Base-by-base conservation (phyloP, 2,113 vertebrate species). In the Cyanoderma ruficeps region DNA sequence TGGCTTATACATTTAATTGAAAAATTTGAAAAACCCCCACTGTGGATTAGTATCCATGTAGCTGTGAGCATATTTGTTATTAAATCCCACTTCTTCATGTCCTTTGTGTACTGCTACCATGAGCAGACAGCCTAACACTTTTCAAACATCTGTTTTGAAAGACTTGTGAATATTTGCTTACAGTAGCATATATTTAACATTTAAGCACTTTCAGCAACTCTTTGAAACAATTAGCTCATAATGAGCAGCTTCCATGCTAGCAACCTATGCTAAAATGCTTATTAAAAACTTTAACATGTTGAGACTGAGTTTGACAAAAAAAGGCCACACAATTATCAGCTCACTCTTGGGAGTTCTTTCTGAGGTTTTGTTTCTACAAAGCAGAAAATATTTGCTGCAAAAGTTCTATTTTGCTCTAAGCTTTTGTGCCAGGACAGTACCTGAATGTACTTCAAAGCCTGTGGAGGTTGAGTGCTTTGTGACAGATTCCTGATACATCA, bases 161-260 rank as follows among this genome's bases (percentile, higher is more conserved):
- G 64, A n/a, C 65, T 80, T 35, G 65, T 81, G 87, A 93, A 71
- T 92, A 91, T 95, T 95, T 97, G 94, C 96, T 97, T 97, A 92
- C 85, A 84, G 75, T 93, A 83, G 90, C 93, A 94, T 79, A 50
- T 88, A 92, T 93, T 97, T 96, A 97, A 92, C 85, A 93, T 95
- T 95, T 91, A 92, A 96, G 88, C 90, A 87, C 69, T 94, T 97
- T 97, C 97, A 96, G 95, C 96, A 97, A 76, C 68, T 95, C 90
- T 94, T 97, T 91, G 90, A 96, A 96, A 97, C 90, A 97, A 97
- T 96, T 97, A 96, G 60, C 37, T 90, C 78, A 69, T 96, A 96
- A 97, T 94, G 95, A 97, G 90, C 90, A 93, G 83, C 89, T 93
- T 94, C 85, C 72, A 82, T 61, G 27, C 68, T 74, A 93, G 86